Conservation (phyloP, 2,113 vertebrate genomes). For the Eublepharis macularius region DNA sequence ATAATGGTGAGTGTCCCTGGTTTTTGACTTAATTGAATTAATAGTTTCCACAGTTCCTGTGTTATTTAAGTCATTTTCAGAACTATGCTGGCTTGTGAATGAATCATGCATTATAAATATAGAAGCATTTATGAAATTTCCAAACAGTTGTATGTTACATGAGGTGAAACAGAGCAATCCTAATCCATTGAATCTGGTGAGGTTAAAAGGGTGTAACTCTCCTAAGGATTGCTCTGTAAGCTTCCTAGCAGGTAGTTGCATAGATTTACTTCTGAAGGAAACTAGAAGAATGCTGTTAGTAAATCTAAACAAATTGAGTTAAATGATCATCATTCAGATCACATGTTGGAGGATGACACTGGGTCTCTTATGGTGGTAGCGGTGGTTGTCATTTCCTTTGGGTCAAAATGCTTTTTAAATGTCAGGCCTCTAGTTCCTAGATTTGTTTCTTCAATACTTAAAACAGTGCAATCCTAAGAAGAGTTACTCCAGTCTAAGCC, state of each 20-base stretch:
- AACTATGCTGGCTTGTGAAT: background rate
- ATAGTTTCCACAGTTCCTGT: background rate
- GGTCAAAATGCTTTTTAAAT: background rate
- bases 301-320: conserved; percentile 18
- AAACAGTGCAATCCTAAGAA: too few species aligned
- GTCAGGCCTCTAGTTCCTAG: background rate
- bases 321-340: background rate
- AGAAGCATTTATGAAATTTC: background rate
- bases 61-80: background rate
- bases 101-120: background rate
- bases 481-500: too few species aligned
- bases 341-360: background rate
- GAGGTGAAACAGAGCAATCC: fast-evolving
- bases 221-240: background rate
- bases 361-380: background rate
- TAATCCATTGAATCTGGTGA: background rate
- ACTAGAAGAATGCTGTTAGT: background rate
- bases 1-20: conserved; percentile 90
- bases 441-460: background rate
- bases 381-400: background rate
- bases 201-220: background rate
- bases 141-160: background rate
- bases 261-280: conserved; percentile 8
- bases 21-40: too few species aligned
- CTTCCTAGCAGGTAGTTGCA: background rate